Evolutionary conservation across 2,797 vertebrate genomes (phyloP).

Genomic region (Acanthornis magna): DNA sequence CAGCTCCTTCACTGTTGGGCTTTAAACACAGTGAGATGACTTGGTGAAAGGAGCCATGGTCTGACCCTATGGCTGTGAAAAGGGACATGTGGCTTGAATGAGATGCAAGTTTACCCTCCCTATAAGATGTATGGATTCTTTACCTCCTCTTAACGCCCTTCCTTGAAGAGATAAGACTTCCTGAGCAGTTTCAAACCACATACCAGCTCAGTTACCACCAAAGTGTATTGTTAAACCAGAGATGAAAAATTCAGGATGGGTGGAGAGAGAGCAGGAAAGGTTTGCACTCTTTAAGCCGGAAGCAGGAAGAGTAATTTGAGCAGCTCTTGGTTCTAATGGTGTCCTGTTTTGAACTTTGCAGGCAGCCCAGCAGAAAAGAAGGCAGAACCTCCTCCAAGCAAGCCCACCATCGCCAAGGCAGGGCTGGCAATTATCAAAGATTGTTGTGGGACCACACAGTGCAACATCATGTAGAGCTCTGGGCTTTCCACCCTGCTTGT

Average conservation of each 20-base stretch:
- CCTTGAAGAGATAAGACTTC: not conserved
- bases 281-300: not conserved
- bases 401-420: conserved; percentile 90
- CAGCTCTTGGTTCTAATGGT: not conserved
- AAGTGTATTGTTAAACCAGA: not conserved
- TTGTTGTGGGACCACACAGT: conserved; percentile 95
- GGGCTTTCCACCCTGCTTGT: not conserved
- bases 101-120: not conserved
- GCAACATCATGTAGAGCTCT: conserved; percentile 88
- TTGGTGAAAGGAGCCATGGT: not conserved
- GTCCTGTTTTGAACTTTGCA: conserved; percentile 63
- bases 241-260: not conserved
- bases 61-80: not conserved
- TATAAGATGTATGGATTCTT: not conserved
- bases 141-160: not conserved
- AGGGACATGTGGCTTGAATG: not conserved
- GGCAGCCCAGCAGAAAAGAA: conserved; percentile 87
- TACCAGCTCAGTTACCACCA: not conserved
- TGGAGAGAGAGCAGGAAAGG: not conserved
- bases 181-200: not conserved
- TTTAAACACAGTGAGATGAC: not conserved
- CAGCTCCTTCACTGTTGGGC: not conserved
- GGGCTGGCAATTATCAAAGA: conserved; percentile 93
- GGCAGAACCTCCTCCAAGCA: conserved; percentile 89
- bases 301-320: not conserved